Evolutionary conservation across 2,888 invertebrate species (phyloP).

Genomic region (Callyntrura guangdongensis): DNA sequence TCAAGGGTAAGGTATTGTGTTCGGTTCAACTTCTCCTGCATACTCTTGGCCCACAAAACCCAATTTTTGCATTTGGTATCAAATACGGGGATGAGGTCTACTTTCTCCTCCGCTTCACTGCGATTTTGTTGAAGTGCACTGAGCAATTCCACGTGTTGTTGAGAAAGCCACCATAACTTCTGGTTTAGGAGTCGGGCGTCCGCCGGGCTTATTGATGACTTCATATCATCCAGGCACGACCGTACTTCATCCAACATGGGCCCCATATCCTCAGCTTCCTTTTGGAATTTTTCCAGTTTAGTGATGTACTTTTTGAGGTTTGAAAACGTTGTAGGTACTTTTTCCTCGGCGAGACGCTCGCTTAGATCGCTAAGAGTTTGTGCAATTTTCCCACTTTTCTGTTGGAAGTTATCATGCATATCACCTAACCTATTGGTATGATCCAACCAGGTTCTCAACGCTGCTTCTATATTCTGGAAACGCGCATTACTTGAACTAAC

Average conservation of each 20-base stretch:
- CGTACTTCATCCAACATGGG: constrained; percentile 90
- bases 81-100: constrained; percentile 91
- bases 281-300: constrained; percentile 85
- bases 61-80: constrained; percentile 86
- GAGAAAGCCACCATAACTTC: constrained; percentile 90
- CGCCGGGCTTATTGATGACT: constrained; percentile 93
- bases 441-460: constrained; percentile 83
- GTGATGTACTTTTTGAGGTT: constrained; percentile 79
- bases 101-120: constrained; percentile 91
- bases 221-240: constrained; percentile 92
- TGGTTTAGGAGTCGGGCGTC: constrained; percentile 94
- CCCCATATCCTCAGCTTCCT: constrained; percentile 88
- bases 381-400: constrained; percentile 72
- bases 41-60: constrained; percentile 82
- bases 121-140: constrained; percentile 91
- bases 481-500: constrained; percentile 78
- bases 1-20: constrained; percentile 79
- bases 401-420: constrained; percentile 80
- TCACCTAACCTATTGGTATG: constrained; percentile 80
- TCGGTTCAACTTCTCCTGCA: constrained; percentile 80
- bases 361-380: constrained; percentile 69
- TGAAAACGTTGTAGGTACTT: constrained; percentile 78
- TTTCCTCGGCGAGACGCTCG: constrained; percentile 76
- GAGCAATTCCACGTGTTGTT: constrained; percentile 93
- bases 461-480: constrained; percentile 82